Evolutionary conservation across 1,140 invertebrate genomes (phyloP), one percentile per base, ranked within the genome.

Genomic region (Diuraphis noxia): DNA sequence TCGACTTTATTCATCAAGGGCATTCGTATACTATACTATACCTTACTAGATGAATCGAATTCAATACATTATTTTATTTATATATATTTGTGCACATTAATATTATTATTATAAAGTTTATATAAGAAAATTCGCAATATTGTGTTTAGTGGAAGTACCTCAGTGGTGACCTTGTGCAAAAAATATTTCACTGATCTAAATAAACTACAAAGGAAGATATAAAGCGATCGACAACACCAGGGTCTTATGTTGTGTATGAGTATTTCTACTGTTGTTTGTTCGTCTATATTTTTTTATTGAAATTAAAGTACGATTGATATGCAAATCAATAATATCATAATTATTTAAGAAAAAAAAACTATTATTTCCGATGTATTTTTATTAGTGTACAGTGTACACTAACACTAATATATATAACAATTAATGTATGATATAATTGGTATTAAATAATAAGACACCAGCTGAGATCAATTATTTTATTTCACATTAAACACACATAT

Each of bases 181-280:
- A n/a, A 43, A 41, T 82, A 40, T 82, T 41, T 82, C 25, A 13
- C 30, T 82, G 13, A 41, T 43, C 81, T 43, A 82, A 82, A 82
- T 82, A 30, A 82, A 41, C 81, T 41, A 82, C 81, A 82, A 25
- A 82, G 40, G 40, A 81, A 81, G 79, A 81, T 81, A 82, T 82
- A 82, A 41, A 40, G 81, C 81, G 81, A 41, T 38, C 81, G 9
- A 41, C 38, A n/a, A n/a, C n/a, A 82, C 81, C 81, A 82, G 81
- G 81, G 40, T 82, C 40, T 25, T 41, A 82, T 82, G 10, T n/a
- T 19, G n/a, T 72, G 30, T n/a, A 17, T 4, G 10, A 1, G 30
- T 5, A 5, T 72, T 72, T n/a, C 30, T 72, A 0, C 30, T 17
- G 56, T n/a, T 72, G 56, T 19, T 13, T 4, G 56, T 72, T 72